phyloP scores from a whole-genome alignment of 2,797 vertebrate species.

The Valencia hispanica region DNA sequence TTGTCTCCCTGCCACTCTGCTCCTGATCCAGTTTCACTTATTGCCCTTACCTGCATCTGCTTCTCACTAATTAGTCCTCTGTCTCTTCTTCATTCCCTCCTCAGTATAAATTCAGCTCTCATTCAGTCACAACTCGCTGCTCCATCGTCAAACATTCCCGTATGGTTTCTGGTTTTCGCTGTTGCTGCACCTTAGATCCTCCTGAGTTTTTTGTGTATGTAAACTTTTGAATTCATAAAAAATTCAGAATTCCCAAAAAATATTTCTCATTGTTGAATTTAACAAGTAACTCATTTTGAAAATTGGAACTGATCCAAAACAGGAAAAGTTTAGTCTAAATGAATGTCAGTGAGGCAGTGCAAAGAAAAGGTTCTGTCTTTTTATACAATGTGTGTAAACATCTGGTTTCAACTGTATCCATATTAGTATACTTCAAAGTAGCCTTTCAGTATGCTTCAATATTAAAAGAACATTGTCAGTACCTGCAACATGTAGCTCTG shows the following conservation, averaged over 20 bases:
- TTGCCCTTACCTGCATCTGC: too few species aligned
- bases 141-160: too few species aligned
- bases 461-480: not conserved
- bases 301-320: not conserved
- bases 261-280: not conserved
- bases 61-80: too few species aligned
- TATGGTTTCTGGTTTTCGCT: too few species aligned
- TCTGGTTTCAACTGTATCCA: not conserved
- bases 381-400: not conserved
- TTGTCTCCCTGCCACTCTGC: too few species aligned
- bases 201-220: too few species aligned
- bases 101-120: too few species aligned
- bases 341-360: not conserved
- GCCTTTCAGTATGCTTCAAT: not conserved
- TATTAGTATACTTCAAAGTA: not conserved
- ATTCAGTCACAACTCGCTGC: too few species aligned
- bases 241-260: not conserved
- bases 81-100: too few species aligned
- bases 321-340: not conserved
- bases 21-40: too few species aligned
- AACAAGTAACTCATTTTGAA: not conserved
- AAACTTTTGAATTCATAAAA: too few species aligned
- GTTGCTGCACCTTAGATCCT: too few species aligned
- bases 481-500: conserved; percentile 29
- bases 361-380: not conserved